Conservation (phyloP, 2,888 invertebrate species). For the Apamea crenata region DNA sequence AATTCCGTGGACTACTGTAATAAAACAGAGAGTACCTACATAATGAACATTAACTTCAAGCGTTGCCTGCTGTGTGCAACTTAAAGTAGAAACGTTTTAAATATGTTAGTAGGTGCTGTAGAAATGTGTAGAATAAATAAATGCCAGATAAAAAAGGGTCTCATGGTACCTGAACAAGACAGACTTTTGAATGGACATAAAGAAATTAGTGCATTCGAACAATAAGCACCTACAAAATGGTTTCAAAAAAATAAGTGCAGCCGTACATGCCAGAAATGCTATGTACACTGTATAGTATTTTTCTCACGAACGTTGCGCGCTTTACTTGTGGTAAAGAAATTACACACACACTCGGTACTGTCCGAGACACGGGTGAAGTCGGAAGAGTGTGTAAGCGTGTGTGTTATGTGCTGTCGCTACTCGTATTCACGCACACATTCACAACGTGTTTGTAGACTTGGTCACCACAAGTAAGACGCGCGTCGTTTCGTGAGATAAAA, state of each 20-base stretch:
- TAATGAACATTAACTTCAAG: conserved; percentile 46
- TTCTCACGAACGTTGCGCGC: not conserved
- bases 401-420: not conserved
- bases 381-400: not conserved
- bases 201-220: not conserved
- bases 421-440: not conserved
- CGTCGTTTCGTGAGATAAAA: not conserved
- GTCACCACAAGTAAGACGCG: not conserved
- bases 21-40: conserved; percentile 36
- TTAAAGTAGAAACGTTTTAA: conserved; percentile 30
- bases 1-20: conserved; percentile 44
- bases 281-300: not conserved
- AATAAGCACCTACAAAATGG: not conserved
- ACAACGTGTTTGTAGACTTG: not conserved
- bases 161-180: not conserved
- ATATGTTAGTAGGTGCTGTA: conserved; percentile 28
- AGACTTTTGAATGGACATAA: not conserved
- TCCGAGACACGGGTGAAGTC: not conserved
- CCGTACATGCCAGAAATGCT: not conserved
- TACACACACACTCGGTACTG: not conserved
- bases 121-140: not conserved
- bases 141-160: not conserved
- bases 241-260: not conserved
- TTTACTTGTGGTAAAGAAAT: not conserved
- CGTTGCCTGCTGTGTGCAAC: conserved; percentile 39